Evolutionary conservation across 2,888 invertebrate species (phyloP).

Genomic region (Achlya flavicornis): DNA sequence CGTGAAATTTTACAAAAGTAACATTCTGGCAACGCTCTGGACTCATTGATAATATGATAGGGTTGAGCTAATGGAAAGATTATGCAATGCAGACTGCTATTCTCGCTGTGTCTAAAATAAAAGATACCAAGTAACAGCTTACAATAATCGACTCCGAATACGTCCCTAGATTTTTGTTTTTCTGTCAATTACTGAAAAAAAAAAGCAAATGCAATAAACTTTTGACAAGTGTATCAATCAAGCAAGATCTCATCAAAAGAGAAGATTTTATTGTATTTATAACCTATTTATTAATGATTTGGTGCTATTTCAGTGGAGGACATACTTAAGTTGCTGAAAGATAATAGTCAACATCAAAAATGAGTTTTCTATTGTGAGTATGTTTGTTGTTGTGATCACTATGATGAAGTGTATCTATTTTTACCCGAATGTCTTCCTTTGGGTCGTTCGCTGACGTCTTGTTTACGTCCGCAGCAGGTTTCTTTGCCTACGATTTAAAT

Average conservation of each 20-base stretch:
- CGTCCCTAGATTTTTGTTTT: not conserved
- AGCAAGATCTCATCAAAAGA: conserved; percentile 11
- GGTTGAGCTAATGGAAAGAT: too few relatives aligned
- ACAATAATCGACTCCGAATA: not conserved
- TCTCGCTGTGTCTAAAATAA: too few relatives aligned
- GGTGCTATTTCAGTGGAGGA: conserved; percentile 54
- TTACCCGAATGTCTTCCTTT: conserved; percentile 59
- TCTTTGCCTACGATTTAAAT: conserved; percentile 34
- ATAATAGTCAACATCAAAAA: conserved; percentile 55
- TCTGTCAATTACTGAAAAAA: not conserved
- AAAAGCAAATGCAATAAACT: not conserved
- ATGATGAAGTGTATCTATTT: conserved; percentile 59
- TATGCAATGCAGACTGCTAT: too few relatives aligned
- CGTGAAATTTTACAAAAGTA: too few relatives aligned
- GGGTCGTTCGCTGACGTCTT: conserved; percentile 56
- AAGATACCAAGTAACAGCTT: too few relatives aligned
- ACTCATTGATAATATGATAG: too few relatives aligned
- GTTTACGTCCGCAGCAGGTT: conserved; percentile 60
- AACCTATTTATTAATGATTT: conserved; percentile 61
- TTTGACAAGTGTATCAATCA: conserved; percentile 2
- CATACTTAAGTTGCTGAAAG: conserved; percentile 38
- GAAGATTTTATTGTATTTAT: conserved; percentile 36
- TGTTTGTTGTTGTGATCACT: conserved; percentile 17
- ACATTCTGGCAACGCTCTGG: too few relatives aligned
- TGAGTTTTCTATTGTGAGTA: conserved; percentile 88